phyloP scores from a whole-genome alignment of 2,113 vertebrate species.

The Leucopternis melanops region DNA sequence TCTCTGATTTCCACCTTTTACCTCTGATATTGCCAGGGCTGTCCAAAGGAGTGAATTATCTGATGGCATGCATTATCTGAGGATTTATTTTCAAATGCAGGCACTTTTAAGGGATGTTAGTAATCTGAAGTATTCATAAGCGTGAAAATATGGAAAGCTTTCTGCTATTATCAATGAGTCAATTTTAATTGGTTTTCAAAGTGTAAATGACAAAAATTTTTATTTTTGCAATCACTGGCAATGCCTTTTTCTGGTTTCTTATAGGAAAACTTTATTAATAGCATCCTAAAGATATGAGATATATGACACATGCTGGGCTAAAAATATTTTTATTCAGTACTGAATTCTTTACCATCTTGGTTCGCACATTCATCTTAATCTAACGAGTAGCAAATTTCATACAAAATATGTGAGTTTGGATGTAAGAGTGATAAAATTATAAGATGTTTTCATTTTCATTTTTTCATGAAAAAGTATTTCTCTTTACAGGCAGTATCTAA shows the following conservation, averaged over 20 bases:
- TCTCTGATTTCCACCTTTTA: neutral
- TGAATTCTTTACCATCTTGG: conserved; percentile 6
- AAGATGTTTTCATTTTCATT: neutral
- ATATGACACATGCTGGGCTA: conserved; percentile 22
- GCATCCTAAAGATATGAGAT: neutral
- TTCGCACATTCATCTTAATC: neutral
- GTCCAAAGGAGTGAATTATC: neutral
- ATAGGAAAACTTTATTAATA: conserved; percentile 48
- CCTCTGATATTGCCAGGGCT: neutral
- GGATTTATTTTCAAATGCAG: neutral
- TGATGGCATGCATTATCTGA: neutral
- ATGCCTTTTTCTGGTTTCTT: conserved; percentile 7
- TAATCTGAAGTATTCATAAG: neutral
- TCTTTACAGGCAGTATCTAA: neutral
- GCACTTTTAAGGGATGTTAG: neutral
- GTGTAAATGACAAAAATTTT: neutral
- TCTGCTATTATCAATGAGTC: neutral
- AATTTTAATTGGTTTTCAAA: neutral
- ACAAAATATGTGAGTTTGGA: neutral
- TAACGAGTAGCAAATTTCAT: neutral
- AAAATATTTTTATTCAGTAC: conserved; percentile 43
- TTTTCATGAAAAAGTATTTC: neutral
- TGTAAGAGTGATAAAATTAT: neutral
- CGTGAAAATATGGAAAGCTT: neutral
- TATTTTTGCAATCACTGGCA: neutral